A percentile compares a stretch with the other conserved stretches of the same genome.
These are phyloP conservation scores for Macaca fascicularis DNA, from an alignment of 2,113 vertebrate species.

Conservation along the genomic window DNA sequence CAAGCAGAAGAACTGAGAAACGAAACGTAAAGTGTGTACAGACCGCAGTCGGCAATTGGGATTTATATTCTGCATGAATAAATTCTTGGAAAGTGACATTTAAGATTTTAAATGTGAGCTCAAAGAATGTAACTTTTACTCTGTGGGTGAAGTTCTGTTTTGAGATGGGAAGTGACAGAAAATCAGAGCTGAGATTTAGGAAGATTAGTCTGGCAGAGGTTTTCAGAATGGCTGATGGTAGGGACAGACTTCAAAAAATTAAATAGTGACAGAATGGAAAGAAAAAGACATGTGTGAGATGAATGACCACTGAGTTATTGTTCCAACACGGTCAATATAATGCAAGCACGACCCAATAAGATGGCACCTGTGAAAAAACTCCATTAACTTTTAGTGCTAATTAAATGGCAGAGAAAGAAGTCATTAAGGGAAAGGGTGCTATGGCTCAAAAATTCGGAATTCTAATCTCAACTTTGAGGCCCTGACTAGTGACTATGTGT, in stretches of 20 bases:
- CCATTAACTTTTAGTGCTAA: too few relatives aligned
- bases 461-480: neutral
- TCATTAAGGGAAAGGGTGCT: neutral
- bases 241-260: neutral
- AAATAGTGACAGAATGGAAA: neutral
- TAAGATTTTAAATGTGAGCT: neutral
- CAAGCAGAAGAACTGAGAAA: neutral
- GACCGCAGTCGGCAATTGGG: neutral
- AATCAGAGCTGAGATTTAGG: neutral
- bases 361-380: neutral
- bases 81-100: neutral
- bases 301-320: rapidly evolving
- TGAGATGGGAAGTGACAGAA: neutral
- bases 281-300: neutral
- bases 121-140: neutral
- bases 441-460: neutral
- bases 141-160: neutral
- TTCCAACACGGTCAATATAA: neutral
- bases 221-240: neutral
- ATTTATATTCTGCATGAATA: neutral
- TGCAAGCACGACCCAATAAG: neutral
- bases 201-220: neutral
- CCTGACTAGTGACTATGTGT: neutral
- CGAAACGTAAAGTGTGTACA: neutral
- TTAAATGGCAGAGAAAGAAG: neutral